Base-by-base conservation (phyloP, 2,888 invertebrate genomes). In the Rhopalosiphum nymphaeae region DNA sequence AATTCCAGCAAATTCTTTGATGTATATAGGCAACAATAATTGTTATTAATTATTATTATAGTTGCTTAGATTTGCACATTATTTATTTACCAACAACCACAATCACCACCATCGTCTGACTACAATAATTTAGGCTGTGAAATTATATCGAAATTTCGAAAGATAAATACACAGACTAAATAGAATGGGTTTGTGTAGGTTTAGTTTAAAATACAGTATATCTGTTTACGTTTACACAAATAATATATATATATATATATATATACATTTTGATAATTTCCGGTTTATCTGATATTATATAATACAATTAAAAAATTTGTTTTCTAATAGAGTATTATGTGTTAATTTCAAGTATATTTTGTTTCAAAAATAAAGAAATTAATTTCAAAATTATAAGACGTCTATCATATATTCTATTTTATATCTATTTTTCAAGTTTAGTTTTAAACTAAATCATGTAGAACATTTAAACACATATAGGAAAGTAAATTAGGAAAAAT, bases 401-500 rank as follows among this genome's bases (percentile, higher is more conserved):
- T 36, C 36, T 16, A 78, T 78, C 21, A 78, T 78, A 25, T 42
- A 78, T 36, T 78, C n/a, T 49, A 53, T 56, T 25, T 25, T 2
- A 56, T 89, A 2, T 44, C 0, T 78, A 36, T 78, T 36, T 89
- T 89, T 57, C 13, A 44, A 11, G 36, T 78, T 7, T 36, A 36
- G 21, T 36, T 36, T 78, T 29, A 78, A 44, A 78, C 26, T 56
- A n/a, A 84, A 42, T n/a, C 9, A 44, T n/a, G 44, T 57, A n/a
- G 56, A 11, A 25, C 49, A 44, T 57, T 85, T 56, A 57, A 21
- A 57, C 29, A 42, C 67, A n/a, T n/a, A n/a, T 36, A 44, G 36
- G 29, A 42, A 49, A 92, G 1, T 25, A n/a, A n/a, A 91, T 49
- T 87, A 49, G 67, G 87, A 16, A 61, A 93, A 91, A 85, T 93